Conservation (phyloP, 2,888 invertebrate species). For the Nymphalis urticae region DNA sequence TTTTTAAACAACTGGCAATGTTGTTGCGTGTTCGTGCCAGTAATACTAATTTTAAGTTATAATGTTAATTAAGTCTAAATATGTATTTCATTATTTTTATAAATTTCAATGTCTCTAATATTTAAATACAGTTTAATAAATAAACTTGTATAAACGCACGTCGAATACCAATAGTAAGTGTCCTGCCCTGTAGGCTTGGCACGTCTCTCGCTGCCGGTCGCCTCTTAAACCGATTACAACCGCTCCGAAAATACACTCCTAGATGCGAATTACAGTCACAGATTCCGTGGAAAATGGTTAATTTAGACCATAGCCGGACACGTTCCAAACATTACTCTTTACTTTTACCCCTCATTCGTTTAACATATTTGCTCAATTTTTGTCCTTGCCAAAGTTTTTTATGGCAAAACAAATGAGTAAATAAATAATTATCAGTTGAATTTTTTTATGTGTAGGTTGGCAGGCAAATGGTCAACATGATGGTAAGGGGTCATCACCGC, state of each 20-base stretch:
- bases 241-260: conserved; percentile 59
- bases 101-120: too few relatives aligned
- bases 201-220: conserved; percentile 51
- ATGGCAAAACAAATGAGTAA: too few relatives aligned
- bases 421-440: too few relatives aligned
- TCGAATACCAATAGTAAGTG: conserved; percentile 27
- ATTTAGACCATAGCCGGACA: conserved; percentile 38
- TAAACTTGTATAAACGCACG: neutral
- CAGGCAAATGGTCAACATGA: too few relatives aligned
- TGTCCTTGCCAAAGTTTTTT: neutral
- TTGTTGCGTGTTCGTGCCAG: too few relatives aligned
- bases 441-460: too few relatives aligned
- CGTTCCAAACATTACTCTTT: conserved; percentile 26
- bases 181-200: conserved; percentile 50
- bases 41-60: too few relatives aligned
- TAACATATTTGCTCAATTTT: conserved; percentile 10
- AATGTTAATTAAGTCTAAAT: too few relatives aligned
- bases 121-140: neutral
- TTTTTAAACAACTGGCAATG: too few relatives aligned
- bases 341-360: conserved; percentile 14
- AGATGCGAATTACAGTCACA: conserved; percentile 53
- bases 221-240: conserved; percentile 64
- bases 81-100: too few relatives aligned
- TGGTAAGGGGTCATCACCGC: too few relatives aligned
- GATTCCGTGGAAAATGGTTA: conserved; percentile 44